These are phyloP conservation scores for Crotalus horridus DNA, from an alignment of 2,113 vertebrate species.

Conservation along the genomic window DNA sequence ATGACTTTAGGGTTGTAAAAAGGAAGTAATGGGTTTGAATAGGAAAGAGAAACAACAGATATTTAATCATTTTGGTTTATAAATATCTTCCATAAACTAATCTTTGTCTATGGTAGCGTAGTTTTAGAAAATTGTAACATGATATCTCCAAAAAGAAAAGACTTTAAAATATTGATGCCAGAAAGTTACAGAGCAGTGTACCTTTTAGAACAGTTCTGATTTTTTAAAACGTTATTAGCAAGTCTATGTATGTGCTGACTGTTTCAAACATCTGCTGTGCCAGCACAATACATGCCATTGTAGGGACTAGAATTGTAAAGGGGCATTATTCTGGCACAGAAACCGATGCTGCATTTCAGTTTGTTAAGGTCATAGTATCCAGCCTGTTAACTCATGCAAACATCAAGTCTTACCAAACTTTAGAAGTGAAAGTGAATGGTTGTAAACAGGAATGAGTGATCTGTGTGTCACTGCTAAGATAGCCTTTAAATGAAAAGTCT, in stretches of 20 bases:
- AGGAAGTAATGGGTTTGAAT: neutral
- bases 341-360: neutral
- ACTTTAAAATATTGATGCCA: neutral
- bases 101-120: conserved; percentile 32
- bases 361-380: neutral
- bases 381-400: neutral
- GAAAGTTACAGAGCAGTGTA: neutral
- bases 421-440: neutral
- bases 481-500: conserved; percentile 7
- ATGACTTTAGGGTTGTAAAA: neutral
- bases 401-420: neutral
- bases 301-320: neutral
- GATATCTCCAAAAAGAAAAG: neutral
- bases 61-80: neutral
- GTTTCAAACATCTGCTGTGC: neutral
- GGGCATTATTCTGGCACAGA: neutral
- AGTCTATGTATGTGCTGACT: neutral
- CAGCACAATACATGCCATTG: neutral
- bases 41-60: neutral
- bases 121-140: conserved; percentile 9
- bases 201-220: neutral
- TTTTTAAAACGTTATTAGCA: neutral
- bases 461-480: conserved; percentile 1
- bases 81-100: conserved; percentile 43
- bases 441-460: neutral